Base-by-base conservation (phyloP, 2,888 invertebrate species). In the Peribatodes rhomboidaria region DNA sequence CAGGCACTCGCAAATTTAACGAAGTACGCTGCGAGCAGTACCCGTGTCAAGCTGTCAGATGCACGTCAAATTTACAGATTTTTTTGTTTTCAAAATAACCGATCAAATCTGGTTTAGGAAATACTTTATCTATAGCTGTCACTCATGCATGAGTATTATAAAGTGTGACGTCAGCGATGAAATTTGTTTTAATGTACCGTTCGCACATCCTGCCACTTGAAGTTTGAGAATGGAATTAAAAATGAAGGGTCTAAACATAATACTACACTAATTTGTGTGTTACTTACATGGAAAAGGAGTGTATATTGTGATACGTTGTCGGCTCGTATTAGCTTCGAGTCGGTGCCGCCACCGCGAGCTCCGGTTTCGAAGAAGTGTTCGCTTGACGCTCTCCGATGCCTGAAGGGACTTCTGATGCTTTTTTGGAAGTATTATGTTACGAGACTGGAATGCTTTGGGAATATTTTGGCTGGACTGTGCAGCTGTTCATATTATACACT, bases 321-420 rank as follows among this genome's bases (percentile, higher is more conserved):
- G 73, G 66, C 73, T 67, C 78, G 77, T 65, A 81, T 90, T 89
- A 90, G 76, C 81, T 73, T 89, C 87, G 85, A 73, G 74, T 72
- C 77, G 65, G 73, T 75, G 68, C 78, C 69, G 67, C 71, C 73
- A 71, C 74, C 74, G 49, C 76, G 70, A 69, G 83, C 84, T 92
- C 90, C 80, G 82, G 86, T 92, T 92, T 91, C 92, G 81, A 84
- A 88, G 91, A 91, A 92, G 90, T 89, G 92, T 90, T 85, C 84
- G 82, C 85, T 84, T 85, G 82, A 87, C 90, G 87, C 89, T 87
- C 84, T 79, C 82, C 76, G 81, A 83, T 82, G 81, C 80, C 77
- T 79, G 75, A 70, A 79, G 69, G 77, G 75, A 77, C 78, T 74
- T 77, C 74, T 64, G 73, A 67, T 69, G 63, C 65, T 82, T 83